Conservation (phyloP, 2,888 invertebrate genomes). For the Hypercompe scribonia region DNA sequence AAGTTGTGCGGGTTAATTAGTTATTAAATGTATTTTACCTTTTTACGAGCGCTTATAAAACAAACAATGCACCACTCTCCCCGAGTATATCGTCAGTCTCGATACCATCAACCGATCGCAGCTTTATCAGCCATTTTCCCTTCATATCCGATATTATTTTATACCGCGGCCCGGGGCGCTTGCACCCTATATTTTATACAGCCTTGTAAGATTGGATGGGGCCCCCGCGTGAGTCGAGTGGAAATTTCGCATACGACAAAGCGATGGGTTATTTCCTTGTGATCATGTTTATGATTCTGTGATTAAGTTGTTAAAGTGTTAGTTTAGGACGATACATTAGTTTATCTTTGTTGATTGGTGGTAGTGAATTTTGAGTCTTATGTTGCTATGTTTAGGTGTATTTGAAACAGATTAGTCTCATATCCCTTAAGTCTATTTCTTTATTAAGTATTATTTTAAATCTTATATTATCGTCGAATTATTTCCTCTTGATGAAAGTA, state of each 20-base stretch:
- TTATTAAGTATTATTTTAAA: neutral
- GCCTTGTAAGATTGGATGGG: constrained; percentile 65
- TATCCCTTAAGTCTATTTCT: neutral
- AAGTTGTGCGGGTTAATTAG: too few relatives aligned
- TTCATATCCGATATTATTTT: constrained; percentile 65
- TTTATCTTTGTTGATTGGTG: neutral
- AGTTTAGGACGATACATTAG: constrained; percentile 2
- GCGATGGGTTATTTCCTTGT: constrained; percentile 50
- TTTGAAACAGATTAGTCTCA: neutral
- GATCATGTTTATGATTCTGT: constrained; percentile 37
- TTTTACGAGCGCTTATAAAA: neutral
- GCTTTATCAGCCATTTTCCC: constrained; percentile 66
- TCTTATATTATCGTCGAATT: neutral
- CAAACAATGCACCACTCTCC: constrained; percentile 19
- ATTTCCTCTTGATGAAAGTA: neutral
- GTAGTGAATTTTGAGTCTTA: neutral
- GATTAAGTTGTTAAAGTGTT: constrained; percentile 27
- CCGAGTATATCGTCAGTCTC: constrained; percentile 34
- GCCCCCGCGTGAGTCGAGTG: constrained; percentile 61
- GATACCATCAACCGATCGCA: constrained; percentile 56
- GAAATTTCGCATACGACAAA: constrained; percentile 68
- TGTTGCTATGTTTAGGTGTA: neutral
- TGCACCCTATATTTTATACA: constrained; percentile 69
- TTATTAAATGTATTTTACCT: neutral
- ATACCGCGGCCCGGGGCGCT: constrained; percentile 55